These are phyloP conservation scores for Sialia sialis DNA, from an alignment of 2,113 vertebrate genomes.

Conservation along the genomic window DNA sequence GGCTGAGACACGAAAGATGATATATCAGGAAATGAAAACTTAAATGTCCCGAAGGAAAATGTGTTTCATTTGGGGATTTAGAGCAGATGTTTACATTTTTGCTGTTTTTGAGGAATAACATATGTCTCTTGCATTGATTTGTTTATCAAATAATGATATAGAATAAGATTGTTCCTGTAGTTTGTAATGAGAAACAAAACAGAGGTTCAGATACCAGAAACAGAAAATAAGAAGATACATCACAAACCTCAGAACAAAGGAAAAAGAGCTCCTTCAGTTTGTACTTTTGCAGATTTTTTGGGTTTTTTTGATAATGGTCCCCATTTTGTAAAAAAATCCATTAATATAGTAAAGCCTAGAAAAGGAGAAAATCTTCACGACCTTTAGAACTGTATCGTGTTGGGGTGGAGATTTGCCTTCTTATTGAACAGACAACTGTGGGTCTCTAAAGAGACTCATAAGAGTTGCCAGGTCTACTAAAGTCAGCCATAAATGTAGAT, in stretches of 20 bases:
- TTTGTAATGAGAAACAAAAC: not conserved
- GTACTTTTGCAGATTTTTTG: not conserved
- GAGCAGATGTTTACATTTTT: slow-evolving; percentile 55
- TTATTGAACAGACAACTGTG: not conserved
- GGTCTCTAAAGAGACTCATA: not conserved
- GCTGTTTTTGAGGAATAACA: slow-evolving; percentile 1
- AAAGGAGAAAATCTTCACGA: not conserved
- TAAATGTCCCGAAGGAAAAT: slow-evolving; percentile 43
- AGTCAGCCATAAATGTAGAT: fast-evolving
- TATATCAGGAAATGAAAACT: slow-evolving; percentile 60
- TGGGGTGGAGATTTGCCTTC: not conserved
- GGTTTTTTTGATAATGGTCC: fast-evolving
- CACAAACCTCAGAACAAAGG: not conserved
- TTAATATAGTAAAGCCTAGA: not conserved
- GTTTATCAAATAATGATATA: slow-evolving; percentile 24
- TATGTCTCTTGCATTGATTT: slow-evolving; percentile 33
- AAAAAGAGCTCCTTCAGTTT: not conserved
- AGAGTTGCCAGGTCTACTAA: not conserved
- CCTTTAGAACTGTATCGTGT: not conserved
- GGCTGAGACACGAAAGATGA: slow-evolving; percentile 3
- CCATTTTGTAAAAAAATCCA: not conserved
- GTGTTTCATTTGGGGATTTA: not conserved
- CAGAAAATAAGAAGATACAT: not conserved
- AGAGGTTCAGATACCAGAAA: not conserved
- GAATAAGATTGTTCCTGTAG: not conserved